A percentile compares a stretch with the other conserved stretches of the same genome.
These are phyloP conservation scores for Ophion ellenae DNA, from an alignment of 2,888 invertebrate genomes.

Conservation along the genomic window DNA sequence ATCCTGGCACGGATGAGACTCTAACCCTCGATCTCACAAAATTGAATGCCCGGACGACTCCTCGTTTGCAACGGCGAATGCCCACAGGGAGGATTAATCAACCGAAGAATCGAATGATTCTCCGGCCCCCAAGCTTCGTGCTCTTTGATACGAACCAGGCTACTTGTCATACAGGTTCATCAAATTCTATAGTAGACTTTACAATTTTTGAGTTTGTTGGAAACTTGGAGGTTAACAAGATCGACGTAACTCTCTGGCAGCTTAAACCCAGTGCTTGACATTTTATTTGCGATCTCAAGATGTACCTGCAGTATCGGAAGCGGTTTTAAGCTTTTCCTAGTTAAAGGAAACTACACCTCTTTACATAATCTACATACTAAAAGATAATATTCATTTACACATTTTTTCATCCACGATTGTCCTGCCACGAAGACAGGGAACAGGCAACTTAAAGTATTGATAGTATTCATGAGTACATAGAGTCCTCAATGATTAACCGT, in stretches of 20 bases:
- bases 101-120: not conserved
- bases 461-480: not conserved
- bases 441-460: not conserved
- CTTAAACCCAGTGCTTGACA: not conserved
- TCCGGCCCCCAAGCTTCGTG: not conserved
- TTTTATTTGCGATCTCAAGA: not conserved
- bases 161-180: not conserved
- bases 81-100: slow-evolving; percentile 12
- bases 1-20: slow-evolving; percentile 32
- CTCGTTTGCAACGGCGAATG: slow-evolving; percentile 22
- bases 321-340: no score
- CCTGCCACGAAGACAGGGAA: not conserved
- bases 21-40: slow-evolving; percentile 36
- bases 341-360: no score
- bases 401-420: not conserved
- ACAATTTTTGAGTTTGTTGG: not conserved
- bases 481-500: not conserved
- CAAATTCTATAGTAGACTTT: not conserved
- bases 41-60: slow-evolving; percentile 50
- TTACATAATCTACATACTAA: no score
- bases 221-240: not conserved
- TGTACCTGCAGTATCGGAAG: not conserved
- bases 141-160: not conserved
- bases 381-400: not conserved
- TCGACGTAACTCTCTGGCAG: no score